phyloP scores from a whole-genome alignment of 2,888 invertebrate genomes.

The Unio pictorum region DNA sequence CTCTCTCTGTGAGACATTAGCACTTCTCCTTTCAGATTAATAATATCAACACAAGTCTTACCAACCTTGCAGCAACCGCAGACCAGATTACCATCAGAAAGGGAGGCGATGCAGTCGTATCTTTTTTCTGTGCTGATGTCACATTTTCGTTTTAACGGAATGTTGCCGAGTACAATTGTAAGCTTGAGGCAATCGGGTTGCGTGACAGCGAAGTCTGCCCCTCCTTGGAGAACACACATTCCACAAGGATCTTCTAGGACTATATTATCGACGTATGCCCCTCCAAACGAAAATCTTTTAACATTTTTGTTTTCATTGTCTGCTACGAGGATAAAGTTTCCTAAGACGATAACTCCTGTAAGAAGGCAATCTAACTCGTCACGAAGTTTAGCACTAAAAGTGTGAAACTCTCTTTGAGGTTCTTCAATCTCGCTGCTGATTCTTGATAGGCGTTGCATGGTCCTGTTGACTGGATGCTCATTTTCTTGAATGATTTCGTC shows the following conservation, averaged over 20 bases:
- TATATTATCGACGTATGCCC: slow-evolving; percentile 25
- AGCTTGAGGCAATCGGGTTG: slow-evolving; percentile 34
- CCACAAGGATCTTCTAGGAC: slow-evolving; percentile 41
- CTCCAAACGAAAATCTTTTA: slow-evolving; percentile 33
- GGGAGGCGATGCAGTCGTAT: slow-evolving; percentile 34
- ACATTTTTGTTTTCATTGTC: slow-evolving; percentile 43
- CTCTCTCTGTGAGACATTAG: slow-evolving; percentile 26
- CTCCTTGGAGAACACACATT: slow-evolving; percentile 22
- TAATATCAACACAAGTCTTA: slow-evolving; percentile 33
- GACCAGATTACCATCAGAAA: slow-evolving; percentile 32
- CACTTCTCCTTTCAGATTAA: slow-evolving; percentile 34
- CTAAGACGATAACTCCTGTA: slow-evolving; percentile 29
- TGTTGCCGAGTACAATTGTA: slow-evolving; percentile 35
- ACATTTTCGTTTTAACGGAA: slow-evolving; percentile 25
- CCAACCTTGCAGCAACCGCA: slow-evolving; percentile 41
- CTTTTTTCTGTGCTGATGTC: slow-evolving; percentile 34
- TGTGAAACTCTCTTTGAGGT: too few relatives aligned
- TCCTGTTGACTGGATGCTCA: too few relatives aligned
- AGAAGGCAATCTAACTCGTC: slow-evolving; percentile 34
- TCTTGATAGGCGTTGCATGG: too few relatives aligned
- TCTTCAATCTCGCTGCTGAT: too few relatives aligned
- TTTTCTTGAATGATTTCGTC: too few relatives aligned
- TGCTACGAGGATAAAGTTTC: slow-evolving; percentile 24
- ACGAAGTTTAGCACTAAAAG: slow-evolving; percentile 23
- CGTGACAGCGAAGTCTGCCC: slow-evolving; percentile 33